Percentiles rank a stretch among this genome's conserved stretches.
These are phyloP conservation scores for Tribolium freemani DNA, from an alignment of 2,888 invertebrate genomes.

Conservation along the genomic window DNA sequence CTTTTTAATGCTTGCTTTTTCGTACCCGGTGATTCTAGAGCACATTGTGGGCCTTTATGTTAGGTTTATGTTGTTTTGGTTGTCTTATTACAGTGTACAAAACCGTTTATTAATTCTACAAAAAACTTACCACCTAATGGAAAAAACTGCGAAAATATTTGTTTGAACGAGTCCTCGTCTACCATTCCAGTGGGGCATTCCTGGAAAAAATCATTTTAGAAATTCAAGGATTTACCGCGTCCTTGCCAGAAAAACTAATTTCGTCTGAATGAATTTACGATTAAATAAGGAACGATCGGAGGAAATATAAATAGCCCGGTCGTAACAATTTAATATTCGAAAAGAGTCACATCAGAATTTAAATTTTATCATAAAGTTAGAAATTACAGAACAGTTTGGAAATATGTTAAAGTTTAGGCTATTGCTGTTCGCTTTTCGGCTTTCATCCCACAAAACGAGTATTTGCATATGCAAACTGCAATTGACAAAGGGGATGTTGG, in stretches of 20 bases:
- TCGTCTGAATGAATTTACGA: not conserved
- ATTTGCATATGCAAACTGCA: constrained; percentile 37
- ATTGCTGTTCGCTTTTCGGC: constrained; percentile 8
- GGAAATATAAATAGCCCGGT: constrained; percentile 3
- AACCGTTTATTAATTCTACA: constrained; percentile 3
- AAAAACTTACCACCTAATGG: constrained; percentile 85
- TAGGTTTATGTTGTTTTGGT: constrained; percentile 15
- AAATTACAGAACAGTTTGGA: constrained; percentile 20
- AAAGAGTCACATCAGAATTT: constrained; percentile 28
- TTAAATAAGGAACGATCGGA: not conserved
- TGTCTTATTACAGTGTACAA: constrained; percentile 11
- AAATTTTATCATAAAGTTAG: constrained; percentile 32
- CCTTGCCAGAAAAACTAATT: not conserved
- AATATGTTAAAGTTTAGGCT: constrained; percentile 23
- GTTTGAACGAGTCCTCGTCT: constrained; percentile 89
- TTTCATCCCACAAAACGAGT: constrained; percentile 31
- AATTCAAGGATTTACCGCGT: not conserved
- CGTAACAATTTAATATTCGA: constrained; percentile 9
- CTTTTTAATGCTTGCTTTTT: constrained; percentile 39
- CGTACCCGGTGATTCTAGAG: constrained; percentile 30
- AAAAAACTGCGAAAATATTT: constrained; percentile 91
- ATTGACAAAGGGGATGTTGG: constrained; percentile 31
- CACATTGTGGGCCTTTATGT: constrained; percentile 33
- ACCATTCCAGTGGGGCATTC: constrained; percentile 89
- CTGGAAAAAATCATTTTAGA: constrained; percentile 67